Conservation (phyloP, 2,113 vertebrate genomes). For the Fregata magnificens region DNA sequence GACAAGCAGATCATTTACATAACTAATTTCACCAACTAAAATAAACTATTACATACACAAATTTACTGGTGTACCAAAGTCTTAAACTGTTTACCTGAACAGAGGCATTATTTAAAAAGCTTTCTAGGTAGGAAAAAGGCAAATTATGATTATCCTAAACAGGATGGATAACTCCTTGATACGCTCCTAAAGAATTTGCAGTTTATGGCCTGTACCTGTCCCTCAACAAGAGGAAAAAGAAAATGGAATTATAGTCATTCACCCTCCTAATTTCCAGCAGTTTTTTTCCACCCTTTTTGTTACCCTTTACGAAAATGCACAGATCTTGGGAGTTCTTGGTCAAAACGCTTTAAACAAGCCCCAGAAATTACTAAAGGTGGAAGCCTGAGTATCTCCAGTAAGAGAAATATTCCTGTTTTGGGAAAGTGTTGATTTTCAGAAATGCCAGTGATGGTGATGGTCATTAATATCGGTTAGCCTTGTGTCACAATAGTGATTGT, state of each 20-base stretch:
- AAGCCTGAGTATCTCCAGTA: background rate
- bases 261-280: background rate
- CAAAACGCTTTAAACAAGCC: background rate
- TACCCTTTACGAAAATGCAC: background rate
- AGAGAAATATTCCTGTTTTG: background rate
- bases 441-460: background rate
- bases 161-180: background rate
- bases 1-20: background rate
- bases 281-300: background rate
- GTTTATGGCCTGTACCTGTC: background rate
- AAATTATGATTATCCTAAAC: background rate
- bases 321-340: background rate
- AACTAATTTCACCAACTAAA: background rate
- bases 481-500: background rate
- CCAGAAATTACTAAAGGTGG: background rate
- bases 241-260: background rate
- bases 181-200: background rate
- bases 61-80: background rate
- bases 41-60: background rate
- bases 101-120: background rate
- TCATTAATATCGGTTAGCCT: background rate
- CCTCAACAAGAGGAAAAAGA: background rate
- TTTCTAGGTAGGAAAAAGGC: background rate
- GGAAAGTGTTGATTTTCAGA: background rate
- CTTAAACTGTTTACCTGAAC: background rate